Evolutionary conservation across 1,140 invertebrate genomes (phyloP).

Genomic region (Papilio glaucus): DNA sequence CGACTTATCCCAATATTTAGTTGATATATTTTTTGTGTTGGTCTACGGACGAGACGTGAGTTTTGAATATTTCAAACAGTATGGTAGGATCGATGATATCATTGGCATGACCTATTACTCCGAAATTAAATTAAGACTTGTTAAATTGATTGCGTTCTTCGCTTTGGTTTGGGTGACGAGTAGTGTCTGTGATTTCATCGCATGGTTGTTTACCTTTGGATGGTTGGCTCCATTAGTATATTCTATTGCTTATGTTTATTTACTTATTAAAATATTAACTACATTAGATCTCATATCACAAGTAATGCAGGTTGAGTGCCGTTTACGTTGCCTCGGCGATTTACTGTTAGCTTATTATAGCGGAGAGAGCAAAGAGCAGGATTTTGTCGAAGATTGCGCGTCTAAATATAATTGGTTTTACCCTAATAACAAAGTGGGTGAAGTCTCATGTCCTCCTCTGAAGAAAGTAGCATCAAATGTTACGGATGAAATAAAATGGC

Average conservation of each 20-base stretch:
- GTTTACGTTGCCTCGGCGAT: constrained; percentile 51
- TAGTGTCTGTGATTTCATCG: constrained; percentile 49
- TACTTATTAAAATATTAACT: constrained; percentile 61
- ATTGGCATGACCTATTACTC: constrained; percentile 43
- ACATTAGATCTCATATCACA: constrained; percentile 58
- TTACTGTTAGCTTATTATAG: constrained; percentile 43
- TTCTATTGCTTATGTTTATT: constrained; percentile 51
- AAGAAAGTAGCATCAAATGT: constrained; percentile 13
- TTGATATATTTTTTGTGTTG: constrained; percentile 60
- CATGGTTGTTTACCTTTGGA: constrained; percentile 51
- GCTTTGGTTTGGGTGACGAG: constrained; percentile 47
- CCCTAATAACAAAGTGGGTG: constrained; percentile 14
- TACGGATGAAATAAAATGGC: constrained; percentile 43
- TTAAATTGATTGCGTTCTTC: constrained; percentile 48
- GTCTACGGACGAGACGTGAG: constrained; percentile 54
- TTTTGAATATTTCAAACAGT: constrained; percentile 52
- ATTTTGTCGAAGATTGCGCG: constrained; percentile 37
- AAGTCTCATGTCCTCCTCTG: background rate
- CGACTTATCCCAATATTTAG: constrained; percentile 60
- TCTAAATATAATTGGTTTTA: constrained; percentile 50
- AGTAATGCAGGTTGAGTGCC: constrained; percentile 52
- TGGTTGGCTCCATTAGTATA: constrained; percentile 46
- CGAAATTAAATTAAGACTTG: constrained; percentile 44
- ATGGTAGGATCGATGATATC: constrained; percentile 50
- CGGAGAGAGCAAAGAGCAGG: constrained; percentile 7